phyloP scores from a whole-genome alignment of 2,797 vertebrate genomes.

The Melanotaenia nigrans region DNA sequence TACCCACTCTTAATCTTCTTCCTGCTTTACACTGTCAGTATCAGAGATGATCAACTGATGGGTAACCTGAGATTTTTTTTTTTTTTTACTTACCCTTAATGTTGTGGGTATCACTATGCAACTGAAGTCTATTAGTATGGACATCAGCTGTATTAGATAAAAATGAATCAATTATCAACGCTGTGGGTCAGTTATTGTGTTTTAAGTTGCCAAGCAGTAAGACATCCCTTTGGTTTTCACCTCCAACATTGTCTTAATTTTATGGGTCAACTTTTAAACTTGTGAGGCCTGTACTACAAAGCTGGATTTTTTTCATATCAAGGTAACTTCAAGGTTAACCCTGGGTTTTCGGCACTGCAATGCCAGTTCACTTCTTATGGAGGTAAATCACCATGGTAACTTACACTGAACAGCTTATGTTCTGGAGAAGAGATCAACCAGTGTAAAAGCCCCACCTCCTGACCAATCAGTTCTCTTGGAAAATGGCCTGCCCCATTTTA shows the following conservation, averaged over 20 bases:
- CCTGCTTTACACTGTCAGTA: conserved; percentile 49
- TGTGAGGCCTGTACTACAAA: too few species aligned
- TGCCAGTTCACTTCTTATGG: too few species aligned
- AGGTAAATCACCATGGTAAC: too few species aligned
- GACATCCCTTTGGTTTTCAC: conserved; percentile 13
- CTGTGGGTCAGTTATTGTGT: conserved; percentile 10
- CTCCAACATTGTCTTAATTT: conserved; percentile 9
- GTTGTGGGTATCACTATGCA: conserved; percentile 3
- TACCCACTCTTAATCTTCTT: conserved; percentile 62
- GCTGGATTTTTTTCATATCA: too few species aligned
- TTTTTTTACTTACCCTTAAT: conserved; percentile 17
- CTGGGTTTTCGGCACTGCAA: too few species aligned
- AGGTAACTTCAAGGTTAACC: too few species aligned
- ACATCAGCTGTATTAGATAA: conserved; percentile 13
- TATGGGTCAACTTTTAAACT: neutral
- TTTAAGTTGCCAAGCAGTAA: conserved; percentile 26
- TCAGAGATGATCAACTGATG: conserved; percentile 49
- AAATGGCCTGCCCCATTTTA: too few species aligned
- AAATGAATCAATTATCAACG: conserved; percentile 17
- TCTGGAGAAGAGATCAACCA: too few species aligned
- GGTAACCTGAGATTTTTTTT: conserved; percentile 27
- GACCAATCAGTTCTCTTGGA: too few species aligned
- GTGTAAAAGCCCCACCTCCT: too few species aligned
- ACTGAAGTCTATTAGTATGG: neutral
- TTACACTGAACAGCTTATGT: too few species aligned